These are phyloP conservation scores for Matsumyia berberina DNA, from an alignment of 2,888 invertebrate genomes.

Conservation along the genomic window DNA sequence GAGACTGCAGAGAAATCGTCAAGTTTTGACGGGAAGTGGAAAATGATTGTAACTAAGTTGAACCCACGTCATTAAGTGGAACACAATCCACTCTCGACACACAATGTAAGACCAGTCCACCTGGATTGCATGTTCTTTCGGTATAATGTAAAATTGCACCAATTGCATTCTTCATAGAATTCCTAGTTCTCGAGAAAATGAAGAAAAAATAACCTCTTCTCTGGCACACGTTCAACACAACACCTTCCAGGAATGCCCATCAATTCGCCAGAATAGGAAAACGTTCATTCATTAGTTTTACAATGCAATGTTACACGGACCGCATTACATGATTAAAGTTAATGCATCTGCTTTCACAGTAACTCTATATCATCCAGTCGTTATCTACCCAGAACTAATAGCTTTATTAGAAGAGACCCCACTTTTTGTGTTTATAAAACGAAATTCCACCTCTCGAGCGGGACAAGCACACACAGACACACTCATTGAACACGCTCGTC, in stretches of 20 bases:
- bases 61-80: too few species aligned
- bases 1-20: too few species aligned
- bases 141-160: background rate
- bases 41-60: too few species aligned
- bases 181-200: slow-evolving; percentile 5
- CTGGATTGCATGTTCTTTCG: background rate
- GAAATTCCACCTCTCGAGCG: slow-evolving; percentile 34
- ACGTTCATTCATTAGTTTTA: slow-evolving; percentile 22
- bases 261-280: slow-evolving; percentile 28
- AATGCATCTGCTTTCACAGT: slow-evolving; percentile 37
- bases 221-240: slow-evolving; percentile 52
- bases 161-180: slow-evolving; percentile 30
- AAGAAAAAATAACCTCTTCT: background rate
- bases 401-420: slow-evolving; percentile 54
- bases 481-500: background rate
- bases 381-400: slow-evolving; percentile 53
- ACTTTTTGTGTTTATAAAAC: slow-evolving; percentile 42
- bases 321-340: slow-evolving; percentile 47
- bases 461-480: too few species aligned
- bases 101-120: background rate
- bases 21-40: too few species aligned
- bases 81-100: too few species aligned
- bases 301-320: slow-evolving; percentile 54
- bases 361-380: slow-evolving; percentile 26
- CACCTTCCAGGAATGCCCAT: slow-evolving; percentile 31